Evolutionary conservation across 2,113 vertebrate species (phyloP).

Genomic region (Callithrix jacchus): DNA sequence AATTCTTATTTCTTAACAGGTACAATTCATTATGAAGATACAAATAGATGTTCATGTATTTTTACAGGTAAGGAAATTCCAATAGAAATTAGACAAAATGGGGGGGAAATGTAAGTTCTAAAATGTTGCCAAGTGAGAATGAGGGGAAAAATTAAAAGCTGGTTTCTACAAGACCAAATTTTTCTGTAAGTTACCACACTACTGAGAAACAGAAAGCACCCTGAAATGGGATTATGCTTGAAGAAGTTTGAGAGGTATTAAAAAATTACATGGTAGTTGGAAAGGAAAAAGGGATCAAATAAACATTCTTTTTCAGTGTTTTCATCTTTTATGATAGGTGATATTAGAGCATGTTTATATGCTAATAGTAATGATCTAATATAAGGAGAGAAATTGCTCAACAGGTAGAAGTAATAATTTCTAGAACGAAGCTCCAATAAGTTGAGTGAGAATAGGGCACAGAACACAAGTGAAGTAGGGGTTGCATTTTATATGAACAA

Average conservation of each 20-base stretch:
- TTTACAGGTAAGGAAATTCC: neutral
- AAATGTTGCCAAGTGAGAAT: neutral
- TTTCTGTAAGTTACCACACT: neutral
- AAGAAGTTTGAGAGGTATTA: neutral
- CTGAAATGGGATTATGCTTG: neutral
- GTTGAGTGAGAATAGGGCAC: neutral
- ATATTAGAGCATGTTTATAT: neutral
- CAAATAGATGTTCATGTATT: neutral
- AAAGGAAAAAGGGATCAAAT: neutral
- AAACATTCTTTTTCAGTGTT: neutral
- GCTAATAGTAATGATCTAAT: neutral
- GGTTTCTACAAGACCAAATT: neutral
- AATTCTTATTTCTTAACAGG: neutral
- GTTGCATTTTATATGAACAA: neutral
- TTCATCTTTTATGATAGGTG: neutral
- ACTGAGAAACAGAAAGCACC: neutral
- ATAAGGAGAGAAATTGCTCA: neutral
- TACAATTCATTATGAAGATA: neutral
- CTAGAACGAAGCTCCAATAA: neutral
- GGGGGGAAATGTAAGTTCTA: neutral
- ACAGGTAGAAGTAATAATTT: neutral
- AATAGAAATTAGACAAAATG: neutral
- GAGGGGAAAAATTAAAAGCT: neutral
- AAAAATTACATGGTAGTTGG: neutral
- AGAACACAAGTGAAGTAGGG: neutral